Base-by-base conservation (phyloP, 2,888 invertebrate genomes). In the Drosophila limbata region DNA sequence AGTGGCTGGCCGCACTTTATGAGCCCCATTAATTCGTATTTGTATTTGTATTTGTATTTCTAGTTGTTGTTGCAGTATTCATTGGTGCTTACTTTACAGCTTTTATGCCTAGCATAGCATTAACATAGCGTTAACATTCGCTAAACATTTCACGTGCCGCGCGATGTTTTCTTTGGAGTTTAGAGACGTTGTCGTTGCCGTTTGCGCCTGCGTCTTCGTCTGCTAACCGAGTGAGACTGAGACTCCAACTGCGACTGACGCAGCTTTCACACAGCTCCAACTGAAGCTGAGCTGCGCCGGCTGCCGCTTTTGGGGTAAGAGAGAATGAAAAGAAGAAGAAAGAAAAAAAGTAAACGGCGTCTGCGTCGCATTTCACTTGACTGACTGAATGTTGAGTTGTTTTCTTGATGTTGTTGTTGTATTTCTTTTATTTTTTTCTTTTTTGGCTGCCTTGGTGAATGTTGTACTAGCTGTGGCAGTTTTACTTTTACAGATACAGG, bases 331-430 rank as follows among this genome's bases (percentile, higher is more conserved):
- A 35, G 19, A 44, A 53, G 28, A 17, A 15, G 19, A 25, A 51
- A 50, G 60, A 88, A 66, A 66, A 86, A 88, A 88, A 85, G 88
- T 88, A 85, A 89, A 75, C 88, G 89, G 84, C 69, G 69, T 69
- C 69, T 73, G 73, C 69, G 50, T 65, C 83, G 77, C 82, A 79
- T 71, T 79, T 79, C 81, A 79, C 78, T 78, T 78, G 81, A 80
- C 80, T 69, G 57, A 65, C 60, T 68, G 57, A 65, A 56, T 68
- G 77, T 64, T 56, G 70, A 60, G 47, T 57, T 35, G 45, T 47
- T 69, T 63, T 55, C 56, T 50, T 65, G 35, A 52, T 56, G 17
- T 47, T 67, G 31, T 44, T 44, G 28, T 42, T 64, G 62, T 48
- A 35, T 59, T 64, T 57, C 37, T 50, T 55, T 19, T 31, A 35